Conservation (phyloP, 2,797 vertebrate species). For the Merluccius polli region DNA sequence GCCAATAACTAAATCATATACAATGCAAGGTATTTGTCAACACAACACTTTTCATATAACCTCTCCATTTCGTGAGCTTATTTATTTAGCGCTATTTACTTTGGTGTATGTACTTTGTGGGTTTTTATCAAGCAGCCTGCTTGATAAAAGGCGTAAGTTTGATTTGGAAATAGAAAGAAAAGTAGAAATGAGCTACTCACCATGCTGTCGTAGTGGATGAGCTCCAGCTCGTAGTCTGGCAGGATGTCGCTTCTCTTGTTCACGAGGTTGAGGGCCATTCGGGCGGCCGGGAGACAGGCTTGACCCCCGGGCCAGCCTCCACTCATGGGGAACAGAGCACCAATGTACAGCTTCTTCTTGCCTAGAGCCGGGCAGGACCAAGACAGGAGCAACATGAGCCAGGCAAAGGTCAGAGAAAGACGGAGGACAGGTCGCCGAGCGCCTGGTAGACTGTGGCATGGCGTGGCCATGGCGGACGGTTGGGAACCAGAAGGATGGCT, state of each 20-base stretch:
- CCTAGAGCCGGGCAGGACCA: constrained; percentile 75
- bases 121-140: too few relatives aligned
- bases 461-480: not conserved
- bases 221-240: constrained; percentile 87
- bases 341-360: constrained; percentile 90
- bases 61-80: too few relatives aligned
- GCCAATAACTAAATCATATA: not conserved
- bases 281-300: constrained; percentile 85
- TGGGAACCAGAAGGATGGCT: not conserved
- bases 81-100: too few relatives aligned
- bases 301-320: constrained; percentile 92
- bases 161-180: too few relatives aligned
- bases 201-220: constrained; percentile 90
- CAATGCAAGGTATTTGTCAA: not conserved
- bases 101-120: too few relatives aligned
- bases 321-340: constrained; percentile 92
- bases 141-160: too few relatives aligned
- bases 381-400: constrained; percentile 58
- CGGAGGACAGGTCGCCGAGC: not conserved
- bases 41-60: too few relatives aligned
- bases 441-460: not conserved
- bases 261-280: constrained; percentile 89
- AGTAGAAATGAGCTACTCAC: constrained; percentile 61
- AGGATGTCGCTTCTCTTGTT: constrained; percentile 87
- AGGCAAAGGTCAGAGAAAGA: constrained; percentile 45